Conservation (phyloP, 2,113 vertebrate genomes). For the Istiophorus platypterus region DNA sequence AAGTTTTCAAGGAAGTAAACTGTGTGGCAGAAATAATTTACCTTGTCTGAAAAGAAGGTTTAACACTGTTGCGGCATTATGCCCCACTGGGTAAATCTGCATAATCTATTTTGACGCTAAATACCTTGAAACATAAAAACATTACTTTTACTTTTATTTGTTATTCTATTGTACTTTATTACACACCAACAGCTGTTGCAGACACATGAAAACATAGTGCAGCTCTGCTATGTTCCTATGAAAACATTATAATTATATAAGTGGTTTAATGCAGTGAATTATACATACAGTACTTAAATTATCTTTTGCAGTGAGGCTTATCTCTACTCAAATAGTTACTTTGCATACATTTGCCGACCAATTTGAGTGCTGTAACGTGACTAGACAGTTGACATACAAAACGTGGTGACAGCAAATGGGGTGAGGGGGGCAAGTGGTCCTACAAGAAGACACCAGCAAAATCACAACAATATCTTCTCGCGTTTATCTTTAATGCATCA, state of each 20-base stretch:
- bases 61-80: background rate
- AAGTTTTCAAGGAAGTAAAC: background rate
- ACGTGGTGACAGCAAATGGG: background rate
- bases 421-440: background rate
- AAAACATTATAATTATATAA: background rate
- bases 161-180: no score
- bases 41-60: background rate
- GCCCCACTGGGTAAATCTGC: background rate
- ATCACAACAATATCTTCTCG: background rate
- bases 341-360: slow-evolving; percentile 12
- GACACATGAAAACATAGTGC: background rate
- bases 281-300: slow-evolving; percentile 23
- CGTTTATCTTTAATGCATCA: background rate
- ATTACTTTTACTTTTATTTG: slow-evolving; percentile 13
- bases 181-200: background rate
- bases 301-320: background rate
- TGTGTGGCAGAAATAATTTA: background rate
- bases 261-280: background rate
- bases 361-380: background rate
- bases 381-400: background rate
- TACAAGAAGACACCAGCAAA: background rate
- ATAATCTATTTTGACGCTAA: background rate
- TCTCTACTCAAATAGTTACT: slow-evolving; percentile 49
- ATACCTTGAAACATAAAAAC: slow-evolving; percentile 3
- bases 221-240: background rate